A percentile compares a stretch with the other conserved stretches of the same genome.
phyloP scores from a whole-genome alignment of 1,140 invertebrate species.

The Meloidogyne hapla region DNA sequence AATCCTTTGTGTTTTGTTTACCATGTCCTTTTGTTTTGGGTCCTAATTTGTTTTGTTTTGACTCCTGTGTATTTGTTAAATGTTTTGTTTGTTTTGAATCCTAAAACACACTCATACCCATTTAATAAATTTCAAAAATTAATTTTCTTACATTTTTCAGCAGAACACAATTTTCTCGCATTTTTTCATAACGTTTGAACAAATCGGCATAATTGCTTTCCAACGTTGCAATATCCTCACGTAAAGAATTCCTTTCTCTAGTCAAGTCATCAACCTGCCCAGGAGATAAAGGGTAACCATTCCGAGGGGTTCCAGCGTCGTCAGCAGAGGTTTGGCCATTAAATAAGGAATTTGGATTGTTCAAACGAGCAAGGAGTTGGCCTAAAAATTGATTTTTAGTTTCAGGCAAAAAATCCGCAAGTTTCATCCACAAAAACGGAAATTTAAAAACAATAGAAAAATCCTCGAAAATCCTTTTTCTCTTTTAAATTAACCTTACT shows the following conservation, averaged over 20 bases:
- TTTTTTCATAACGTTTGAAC: conserved; percentile 33
- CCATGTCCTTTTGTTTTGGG: too few relatives aligned
- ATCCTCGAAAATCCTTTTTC: not conserved
- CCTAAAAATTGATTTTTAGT: not conserved
- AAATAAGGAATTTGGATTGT: not conserved
- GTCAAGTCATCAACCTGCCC: conserved; percentile 22
- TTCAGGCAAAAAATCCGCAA: not conserved
- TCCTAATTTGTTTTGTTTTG: too few relatives aligned
- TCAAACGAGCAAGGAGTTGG: not conserved
- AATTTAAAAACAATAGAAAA: conserved; percentile 9
- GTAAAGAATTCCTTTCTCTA: conserved; percentile 32
- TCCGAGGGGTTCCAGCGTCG: not conserved
- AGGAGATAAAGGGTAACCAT: conserved; percentile 15
- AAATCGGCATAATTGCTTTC: conserved; percentile 37
- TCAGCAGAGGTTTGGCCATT: not conserved
- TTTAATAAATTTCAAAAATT: conserved; percentile 7
- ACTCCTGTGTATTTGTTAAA: too few relatives aligned
- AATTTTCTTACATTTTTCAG: conserved; percentile 38
- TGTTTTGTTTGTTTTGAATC: too few relatives aligned
- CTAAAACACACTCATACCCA: too few relatives aligned
- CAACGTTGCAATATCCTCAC: conserved; percentile 26
- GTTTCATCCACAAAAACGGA: not conserved
- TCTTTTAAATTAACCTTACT: not conserved
- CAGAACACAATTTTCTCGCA: conserved; percentile 35
- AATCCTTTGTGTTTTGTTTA: too few relatives aligned